Percentiles rank a stretch among this genome's conserved stretches.
Evolutionary conservation across 2,113 vertebrate species (phyloP).

Genomic region (Caloenas nicobarica): DNA sequence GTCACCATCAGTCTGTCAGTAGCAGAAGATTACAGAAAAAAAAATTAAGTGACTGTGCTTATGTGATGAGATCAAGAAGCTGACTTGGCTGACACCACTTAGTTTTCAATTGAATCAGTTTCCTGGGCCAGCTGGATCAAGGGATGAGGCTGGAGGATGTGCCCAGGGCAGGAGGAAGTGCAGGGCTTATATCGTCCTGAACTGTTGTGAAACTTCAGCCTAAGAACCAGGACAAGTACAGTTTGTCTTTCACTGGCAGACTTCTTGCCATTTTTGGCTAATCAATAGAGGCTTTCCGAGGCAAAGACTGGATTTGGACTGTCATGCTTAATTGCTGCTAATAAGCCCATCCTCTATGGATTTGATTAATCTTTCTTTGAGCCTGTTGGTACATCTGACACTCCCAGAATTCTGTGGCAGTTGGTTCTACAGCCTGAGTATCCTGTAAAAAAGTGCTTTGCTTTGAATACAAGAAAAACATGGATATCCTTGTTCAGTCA

Average conservation of each 20-base stretch:
- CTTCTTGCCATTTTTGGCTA: not conserved
- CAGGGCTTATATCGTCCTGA: not conserved
- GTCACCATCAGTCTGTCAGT: not conserved
- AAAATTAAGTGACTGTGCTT: not conserved
- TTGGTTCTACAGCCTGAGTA: not conserved
- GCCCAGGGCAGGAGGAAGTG: not conserved
- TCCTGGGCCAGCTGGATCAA: slow-evolving; percentile 12
- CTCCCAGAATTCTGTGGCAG: not conserved
- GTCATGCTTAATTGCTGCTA: not conserved
- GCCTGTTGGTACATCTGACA: not conserved
- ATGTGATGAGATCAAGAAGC: slow-evolving; percentile 3
- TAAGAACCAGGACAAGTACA: not conserved
- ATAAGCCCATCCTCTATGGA: not conserved
- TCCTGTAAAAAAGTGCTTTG: not conserved
- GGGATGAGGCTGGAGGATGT: not conserved
- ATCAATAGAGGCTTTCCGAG: not conserved
- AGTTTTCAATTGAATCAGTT: not conserved
- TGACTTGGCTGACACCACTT: not conserved
- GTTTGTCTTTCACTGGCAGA: not conserved
- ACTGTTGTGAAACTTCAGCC: not conserved
- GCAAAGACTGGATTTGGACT: not conserved
- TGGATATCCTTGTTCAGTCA: not conserved
- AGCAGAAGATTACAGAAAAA: not conserved
- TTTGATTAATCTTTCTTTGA: not conserved
- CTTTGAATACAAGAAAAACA: not conserved